These are phyloP conservation scores for Caerostris extrusa DNA, from an alignment of 1,140 invertebrate species.

Conservation along the genomic window DNA sequence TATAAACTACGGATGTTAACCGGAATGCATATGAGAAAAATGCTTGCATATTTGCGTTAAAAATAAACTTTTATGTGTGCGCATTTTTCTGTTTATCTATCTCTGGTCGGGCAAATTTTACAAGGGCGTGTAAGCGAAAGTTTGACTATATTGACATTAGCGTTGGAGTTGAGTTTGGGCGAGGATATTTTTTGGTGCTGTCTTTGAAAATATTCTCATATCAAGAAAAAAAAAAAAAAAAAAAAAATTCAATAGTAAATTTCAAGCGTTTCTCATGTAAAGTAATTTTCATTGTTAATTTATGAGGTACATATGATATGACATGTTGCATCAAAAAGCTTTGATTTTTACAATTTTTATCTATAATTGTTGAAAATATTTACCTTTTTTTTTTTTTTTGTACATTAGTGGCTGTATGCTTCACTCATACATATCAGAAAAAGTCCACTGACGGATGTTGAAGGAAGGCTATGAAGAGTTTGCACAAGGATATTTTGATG, in stretches of 20 bases:
- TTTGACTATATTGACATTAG: background rate
- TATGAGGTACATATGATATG: too few species aligned
- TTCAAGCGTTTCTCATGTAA: too few species aligned
- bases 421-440: too few species aligned
- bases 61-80: conserved; percentile 29
- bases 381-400: too few species aligned
- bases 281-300: too few species aligned
- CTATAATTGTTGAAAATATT: too few species aligned
- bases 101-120: background rate
- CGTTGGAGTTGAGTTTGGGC: background rate
- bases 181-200: background rate
- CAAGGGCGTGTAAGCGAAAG: background rate
- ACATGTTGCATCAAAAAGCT: too few species aligned
- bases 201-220: background rate
- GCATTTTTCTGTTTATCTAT: background rate
- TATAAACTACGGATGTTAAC: conserved; percentile 25
- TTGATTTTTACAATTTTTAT: too few species aligned
- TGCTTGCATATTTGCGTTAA: conserved; percentile 31
- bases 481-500: background rate
- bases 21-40: conserved; percentile 28
- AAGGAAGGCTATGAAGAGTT: too few species aligned
- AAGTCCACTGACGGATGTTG: too few species aligned
- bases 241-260: background rate
- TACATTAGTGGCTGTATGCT: too few species aligned
- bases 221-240: background rate